Base-by-base conservation (phyloP, 2,113 vertebrate species). In the Maccullochella peelii region DNA sequence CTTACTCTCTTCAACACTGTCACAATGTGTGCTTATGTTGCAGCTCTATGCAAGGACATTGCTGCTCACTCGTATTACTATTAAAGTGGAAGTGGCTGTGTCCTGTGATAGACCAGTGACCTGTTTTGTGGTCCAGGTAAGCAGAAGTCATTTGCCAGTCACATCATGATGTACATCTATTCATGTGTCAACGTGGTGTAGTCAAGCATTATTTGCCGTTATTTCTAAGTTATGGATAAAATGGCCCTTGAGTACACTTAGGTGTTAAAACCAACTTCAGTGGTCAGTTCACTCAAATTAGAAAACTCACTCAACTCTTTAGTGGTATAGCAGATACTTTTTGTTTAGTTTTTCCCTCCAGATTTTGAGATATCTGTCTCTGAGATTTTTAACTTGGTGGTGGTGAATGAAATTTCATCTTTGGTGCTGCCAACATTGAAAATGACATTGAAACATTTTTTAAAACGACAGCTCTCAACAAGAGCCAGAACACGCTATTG, bases 91-190 rank as follows among this genome's bases (percentile, higher is more conserved):
- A 49, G 58, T 54, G 63, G 63, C 68, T 63, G 57, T 12, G 9
- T 59, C 55, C 71, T 76, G 71, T 73, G 44, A 50, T 54, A 42
- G 65, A 77, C 30, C 54, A 8, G 40, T 70, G 72, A 82, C 73
- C 80, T 76, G 79, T 83, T 87, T 85, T 72, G 40, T 62, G 40
- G 70, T 73, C 57, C 66, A 80, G 82, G 79, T 86, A 55, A 86
- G 80, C 16, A 4, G 61, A 79, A 75, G 70, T 74, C 57, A 59
- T 8, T 23, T 33, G 40, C 1, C 47, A 38, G 55, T 54, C 58
- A 68, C 66, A 36, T 44, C 0, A 30, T 11, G 58, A 68, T 42
- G 20, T 42, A 38, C 72, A 33, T 42, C 3, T 58, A 12, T 47
- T 77, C 30, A 33, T 33, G 7, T 52, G 40, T 20, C 40, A 33